Conservation (phyloP, 2,888 invertebrate species). For the Panzeria rudis region DNA sequence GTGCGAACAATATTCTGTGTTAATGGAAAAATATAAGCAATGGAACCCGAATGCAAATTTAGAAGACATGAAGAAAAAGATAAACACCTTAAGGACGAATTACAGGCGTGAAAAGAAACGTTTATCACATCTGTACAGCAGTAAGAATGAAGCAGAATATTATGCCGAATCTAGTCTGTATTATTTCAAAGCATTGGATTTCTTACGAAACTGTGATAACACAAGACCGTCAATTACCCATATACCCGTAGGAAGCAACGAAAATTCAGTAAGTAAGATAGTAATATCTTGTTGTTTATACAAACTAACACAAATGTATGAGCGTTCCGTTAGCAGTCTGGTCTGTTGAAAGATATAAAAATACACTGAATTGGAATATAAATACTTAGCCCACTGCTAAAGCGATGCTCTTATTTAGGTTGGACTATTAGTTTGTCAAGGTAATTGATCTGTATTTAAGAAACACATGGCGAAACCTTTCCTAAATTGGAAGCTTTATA, state of each 20-base stretch:
- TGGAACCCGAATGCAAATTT: background rate
- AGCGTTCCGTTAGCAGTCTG: too few relatives aligned
- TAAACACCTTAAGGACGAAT: background rate
- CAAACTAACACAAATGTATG: too few relatives aligned
- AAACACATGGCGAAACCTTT: too few relatives aligned
- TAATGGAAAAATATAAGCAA: background rate
- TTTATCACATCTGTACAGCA: background rate
- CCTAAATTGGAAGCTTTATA: too few relatives aligned
- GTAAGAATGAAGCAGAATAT: background rate
- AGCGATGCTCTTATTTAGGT: too few relatives aligned
- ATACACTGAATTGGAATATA: too few relatives aligned
- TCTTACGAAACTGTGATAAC: background rate
- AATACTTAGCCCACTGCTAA: too few relatives aligned
- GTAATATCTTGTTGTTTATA: too few relatives aligned
- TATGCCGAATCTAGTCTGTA: background rate
- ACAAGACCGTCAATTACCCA: background rate
- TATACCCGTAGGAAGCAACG: background rate
- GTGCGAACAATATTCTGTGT: background rate
- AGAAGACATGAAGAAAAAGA: background rate
- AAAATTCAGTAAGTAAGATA: background rate
- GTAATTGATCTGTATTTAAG: too few relatives aligned
- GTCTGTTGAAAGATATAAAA: too few relatives aligned
- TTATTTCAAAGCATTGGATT: background rate
- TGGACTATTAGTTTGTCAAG: too few relatives aligned
- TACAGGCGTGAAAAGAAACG: conserved; percentile 1